These are phyloP conservation scores for Trichogramma pretiosum DNA, from an alignment of 1,140 invertebrate species.

Conservation along the genomic window DNA sequence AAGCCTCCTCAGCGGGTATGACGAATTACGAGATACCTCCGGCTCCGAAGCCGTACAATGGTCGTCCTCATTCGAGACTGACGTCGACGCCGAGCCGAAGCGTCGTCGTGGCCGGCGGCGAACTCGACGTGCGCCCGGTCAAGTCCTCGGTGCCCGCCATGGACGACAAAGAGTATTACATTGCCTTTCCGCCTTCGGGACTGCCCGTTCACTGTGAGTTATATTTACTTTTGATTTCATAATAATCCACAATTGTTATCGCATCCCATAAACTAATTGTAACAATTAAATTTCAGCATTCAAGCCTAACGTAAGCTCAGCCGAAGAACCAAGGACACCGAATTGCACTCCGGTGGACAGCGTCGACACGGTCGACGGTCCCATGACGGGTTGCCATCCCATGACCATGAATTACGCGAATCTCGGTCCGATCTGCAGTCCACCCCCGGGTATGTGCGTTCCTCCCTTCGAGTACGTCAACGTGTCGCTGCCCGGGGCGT, in stretches of 20 bases:
- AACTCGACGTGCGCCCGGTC: conserved; percentile 28
- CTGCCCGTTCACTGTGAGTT: conserved; percentile 41
- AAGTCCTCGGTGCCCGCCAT: conserved; percentile 20
- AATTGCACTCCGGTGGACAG: not conserved
- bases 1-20: conserved; percentile 27
- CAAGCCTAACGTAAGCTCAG: conserved; percentile 17
- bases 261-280: too few species aligned
- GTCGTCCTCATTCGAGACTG: not conserved
- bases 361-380: not conserved
- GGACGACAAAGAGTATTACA: conserved; percentile 41
- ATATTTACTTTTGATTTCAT: not conserved
- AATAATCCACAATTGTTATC: too few species aligned
- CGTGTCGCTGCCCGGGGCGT: conserved; percentile 7
- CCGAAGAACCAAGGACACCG: conserved; percentile 9
- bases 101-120: conserved; percentile 23
- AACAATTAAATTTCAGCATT: conserved; percentile 30
- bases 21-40: conserved; percentile 44
- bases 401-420: conserved; percentile 25
- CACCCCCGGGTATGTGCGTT: conserved; percentile 35
- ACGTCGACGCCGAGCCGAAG: conserved; percentile 5
- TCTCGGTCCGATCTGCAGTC: conserved; percentile 18
- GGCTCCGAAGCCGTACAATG: conserved; percentile 33
- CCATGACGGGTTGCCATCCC: not conserved
- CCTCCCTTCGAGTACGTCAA: conserved; percentile 34
- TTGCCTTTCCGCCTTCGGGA: conserved; percentile 47